Conservation (phyloP, 2,888 invertebrate genomes). For the Scelioninae gen. 1 region DNA sequence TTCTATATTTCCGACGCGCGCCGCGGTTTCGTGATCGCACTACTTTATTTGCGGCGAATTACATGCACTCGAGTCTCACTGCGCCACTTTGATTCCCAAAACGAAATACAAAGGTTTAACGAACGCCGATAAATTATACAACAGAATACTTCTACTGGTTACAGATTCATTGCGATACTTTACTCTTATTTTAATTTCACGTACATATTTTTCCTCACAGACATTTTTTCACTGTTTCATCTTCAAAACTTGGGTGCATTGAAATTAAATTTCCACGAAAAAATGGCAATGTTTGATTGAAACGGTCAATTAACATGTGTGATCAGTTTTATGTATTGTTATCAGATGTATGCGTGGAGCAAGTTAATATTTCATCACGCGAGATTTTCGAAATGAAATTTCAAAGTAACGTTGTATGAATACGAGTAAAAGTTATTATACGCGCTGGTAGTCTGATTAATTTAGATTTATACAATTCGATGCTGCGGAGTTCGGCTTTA, state of each 20-base stretch:
- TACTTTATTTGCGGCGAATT: conserved; percentile 51
- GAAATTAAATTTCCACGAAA: background rate
- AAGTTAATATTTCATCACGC: conserved; percentile 39
- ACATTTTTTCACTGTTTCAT: no score
- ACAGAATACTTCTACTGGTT: conserved; percentile 6
- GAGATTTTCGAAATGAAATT: conserved; percentile 31
- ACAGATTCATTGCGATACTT: conserved; percentile 18
- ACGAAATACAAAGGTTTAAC: conserved; percentile 31
- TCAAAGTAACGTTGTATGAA: conserved; percentile 33
- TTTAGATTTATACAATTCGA: conserved; percentile 46
- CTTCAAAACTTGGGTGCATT: no score
- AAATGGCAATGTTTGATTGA: background rate
- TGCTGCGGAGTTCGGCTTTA: conserved; percentile 21
- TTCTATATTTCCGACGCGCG: conserved; percentile 61
- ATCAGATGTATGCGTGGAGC: conserved; percentile 16
- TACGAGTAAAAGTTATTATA: conserved; percentile 48
- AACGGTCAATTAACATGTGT: conserved; percentile 19
- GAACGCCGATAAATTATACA: conserved; percentile 36
- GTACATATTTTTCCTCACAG: no score
- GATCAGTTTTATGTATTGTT: conserved; percentile 28
- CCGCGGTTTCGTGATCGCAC: conserved; percentile 26
- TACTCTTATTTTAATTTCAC: background rate
- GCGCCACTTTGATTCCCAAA: conserved; percentile 26
- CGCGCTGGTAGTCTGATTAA: conserved; percentile 28
- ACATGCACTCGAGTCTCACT: conserved; percentile 4